Base-by-base conservation (phyloP, 2,888 invertebrate genomes). In the Lapara coniferarum region DNA sequence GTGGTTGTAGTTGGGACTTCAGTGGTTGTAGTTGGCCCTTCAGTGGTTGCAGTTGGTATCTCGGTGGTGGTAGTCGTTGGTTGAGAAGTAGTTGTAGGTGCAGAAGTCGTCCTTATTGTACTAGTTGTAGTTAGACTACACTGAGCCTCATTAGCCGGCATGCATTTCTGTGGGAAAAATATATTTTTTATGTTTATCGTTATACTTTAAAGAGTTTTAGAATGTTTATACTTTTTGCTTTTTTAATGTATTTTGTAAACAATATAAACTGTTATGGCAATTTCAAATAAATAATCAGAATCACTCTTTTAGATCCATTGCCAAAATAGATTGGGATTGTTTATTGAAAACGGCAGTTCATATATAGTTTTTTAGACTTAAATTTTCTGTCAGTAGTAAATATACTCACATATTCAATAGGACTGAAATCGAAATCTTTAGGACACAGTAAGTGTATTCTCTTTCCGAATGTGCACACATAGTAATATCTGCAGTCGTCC, bases 401-500 rank as follows among this genome's bases (percentile, higher is more conserved):
- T 19, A 55, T 55, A 55, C 67, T 46, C 5, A 67, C 67, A 56
- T 57, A 10, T 10, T 19, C 10, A 6, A 10, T 13, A 7, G 19
- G 46, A 14, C 44, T 55, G 25, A 67, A 67, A 19, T 67, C 56
- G 19, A 8, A 57, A 19, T 56, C 13, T 7, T 44, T 5, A 16
- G 67, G 46, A 46, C 67, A 67, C 46, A 44, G 14, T 7, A 57
- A 13, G 25, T 56, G 67, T 0, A 25, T 49, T 12, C 12, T 10
- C 13, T 46, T 46, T 25, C 57, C 55, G 25, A 46, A 55, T 1
- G 56, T 10, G 49, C 67, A 67, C 13, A 44, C 25, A 46, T 67
- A 67, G 67, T 67, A 67, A 49, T 67, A 49, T 16, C 13, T 67
- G 12, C 67, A 67, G 25, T 25, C 14, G 5, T 46, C 10, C 13